These are phyloP conservation scores for Nemotelus pantherinus DNA, from an alignment of 2,888 invertebrate species.

Conservation along the genomic window DNA sequence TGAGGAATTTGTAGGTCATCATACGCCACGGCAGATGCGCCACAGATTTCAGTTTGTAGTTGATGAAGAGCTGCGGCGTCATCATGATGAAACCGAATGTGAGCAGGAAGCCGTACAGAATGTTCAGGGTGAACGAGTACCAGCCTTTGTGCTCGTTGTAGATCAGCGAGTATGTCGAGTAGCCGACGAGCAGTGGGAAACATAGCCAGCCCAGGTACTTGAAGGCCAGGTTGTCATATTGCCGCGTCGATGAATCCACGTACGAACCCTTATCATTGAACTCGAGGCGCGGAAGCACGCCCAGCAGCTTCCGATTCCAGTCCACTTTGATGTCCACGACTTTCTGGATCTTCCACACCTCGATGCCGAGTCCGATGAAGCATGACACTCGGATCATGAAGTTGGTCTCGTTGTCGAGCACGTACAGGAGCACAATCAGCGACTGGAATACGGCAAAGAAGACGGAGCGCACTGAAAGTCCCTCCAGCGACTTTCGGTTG, in stretches of 20 bases:
- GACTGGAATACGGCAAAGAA: constrained; percentile 99
- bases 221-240: constrained; percentile 96
- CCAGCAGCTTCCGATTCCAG: constrained; percentile 77
- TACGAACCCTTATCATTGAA: constrained; percentile 97
- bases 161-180: constrained; percentile 92
- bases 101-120: constrained; percentile 96
- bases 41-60: constrained; percentile 98
- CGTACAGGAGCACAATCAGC: constrained; percentile 92
- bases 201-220: constrained; percentile 95
- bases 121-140: constrained; percentile 97
- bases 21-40: constrained; percentile 99
- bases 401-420: constrained; percentile 98
- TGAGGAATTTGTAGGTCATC: constrained; percentile 99
- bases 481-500: constrained; percentile 94
- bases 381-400: constrained; percentile 94
- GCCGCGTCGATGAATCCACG: constrained; percentile 90
- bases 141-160: constrained; percentile 98
- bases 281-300: constrained; percentile 79
- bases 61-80: constrained; percentile 99
- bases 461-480: constrained; percentile 95
- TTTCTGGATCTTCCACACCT: constrained; percentile 99
- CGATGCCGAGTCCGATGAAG: constrained; percentile 93
- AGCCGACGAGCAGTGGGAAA: constrained; percentile 92
- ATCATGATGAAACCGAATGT: constrained; percentile 99
- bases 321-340: constrained; percentile 85